Evolutionary conservation across 1,140 invertebrate genomes (phyloP), one percentile per base, ranked within the genome.

Genomic region (Anastrepha obliqua): DNA sequence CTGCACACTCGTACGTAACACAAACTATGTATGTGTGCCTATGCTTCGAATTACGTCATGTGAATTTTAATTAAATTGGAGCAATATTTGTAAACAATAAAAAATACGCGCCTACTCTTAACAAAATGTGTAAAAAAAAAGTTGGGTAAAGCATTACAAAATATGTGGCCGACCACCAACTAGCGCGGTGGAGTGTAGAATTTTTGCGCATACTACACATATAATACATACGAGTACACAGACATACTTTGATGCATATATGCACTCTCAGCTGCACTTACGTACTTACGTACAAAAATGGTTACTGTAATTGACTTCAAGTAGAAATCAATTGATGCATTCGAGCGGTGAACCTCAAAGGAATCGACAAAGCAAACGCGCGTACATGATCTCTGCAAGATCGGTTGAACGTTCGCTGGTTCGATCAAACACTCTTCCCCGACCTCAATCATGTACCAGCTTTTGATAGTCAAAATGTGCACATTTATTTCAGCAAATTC

Each of bases 301-400:
- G 67, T 39, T 74, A 74, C 67, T 74, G 67, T 47, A 74, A 74
- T 74, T 74, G 67, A 17, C 67, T 74, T 74, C 67, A 74, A 74
- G 67, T 74, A 39, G 67, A 74, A 74, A 74, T 74, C 67, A 74
- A 74, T 74, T 74, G 44, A 74, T 74, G 67, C 67, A 74, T 74
- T 74, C 42, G 15, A 47, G 39, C 67, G 67, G 67, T 42, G 39
- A 47, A 74, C 42, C 15, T 44, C 67, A 74, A 74, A 74, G 67
- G 7, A n/a, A 47, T 47, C 13, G 17, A 47, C 67, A 44, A 29
- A 74, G 39, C 17, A 70, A 17, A 4, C 13, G 39, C 42, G 60
- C 60, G 8, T 62, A 62, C 60, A 11, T 1, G 60, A 5, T 62
- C 11, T 62, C 17, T 11, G 15, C 60, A n/a, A 44, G 42, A 74